Base-by-base conservation (phyloP, 2,113 vertebrate genomes). In the Calyptommatus sinebrachiatus region DNA sequence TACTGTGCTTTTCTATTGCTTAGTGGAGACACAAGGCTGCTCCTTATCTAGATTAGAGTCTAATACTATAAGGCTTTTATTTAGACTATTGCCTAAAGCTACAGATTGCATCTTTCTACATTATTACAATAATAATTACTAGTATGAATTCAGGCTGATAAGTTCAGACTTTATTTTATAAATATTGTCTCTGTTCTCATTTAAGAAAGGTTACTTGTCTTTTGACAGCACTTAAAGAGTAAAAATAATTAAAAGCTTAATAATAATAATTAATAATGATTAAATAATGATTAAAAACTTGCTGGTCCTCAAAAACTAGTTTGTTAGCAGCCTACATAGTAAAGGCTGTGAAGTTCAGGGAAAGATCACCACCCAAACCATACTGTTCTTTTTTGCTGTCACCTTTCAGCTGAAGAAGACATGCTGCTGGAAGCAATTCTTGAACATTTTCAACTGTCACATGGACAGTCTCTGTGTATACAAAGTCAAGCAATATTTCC, bases 381-480 rank as follows among this genome's bases (percentile, higher is more conserved):
- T 63, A 75, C 69, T 73, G 78, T 8, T 41, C 21, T 48, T 20
- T 11, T 72, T 61, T 57, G 57, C 48, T 66, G 78, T 84, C 93
- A 99, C 98, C 98, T 98, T 99, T 99, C 79, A 99, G 95, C 90
- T 99, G 98, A 71, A 99, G 95, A 80, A 99, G 90, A 84, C 98
- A 99, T 0, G 98, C 98, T 2, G 98, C 98, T 14, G 98, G 98
- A 29, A 99, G 96, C 87, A 99, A 90, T 24, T 99, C 98, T 67
- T 99, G 98, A 41, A 99, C 98, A 0, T 99, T 99, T 90, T 99
- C 98, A 85, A 99, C 98, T 0, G 98, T 99, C 83, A 99, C 98
- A 0, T 98, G 94, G 60, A 99, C 98, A 0, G 98, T 99, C 92
- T 99, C 98, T 35, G 98, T 99, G 86, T 99, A 99, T 18, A 99